phyloP scores from a whole-genome alignment of 2,113 vertebrate species.

The Andinoacara biseriatus region DNA sequence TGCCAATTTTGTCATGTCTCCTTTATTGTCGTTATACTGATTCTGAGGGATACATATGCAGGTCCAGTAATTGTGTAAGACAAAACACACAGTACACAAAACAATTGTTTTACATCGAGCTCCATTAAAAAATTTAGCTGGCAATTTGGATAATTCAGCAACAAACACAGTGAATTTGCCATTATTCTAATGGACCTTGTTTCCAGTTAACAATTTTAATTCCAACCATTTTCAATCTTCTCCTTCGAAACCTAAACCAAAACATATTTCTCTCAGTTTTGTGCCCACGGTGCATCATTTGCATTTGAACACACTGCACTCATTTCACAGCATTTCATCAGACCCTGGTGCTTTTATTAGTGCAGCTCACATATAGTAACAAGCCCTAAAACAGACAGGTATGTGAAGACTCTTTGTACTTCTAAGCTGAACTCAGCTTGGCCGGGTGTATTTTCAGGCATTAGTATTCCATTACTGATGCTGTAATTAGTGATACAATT shows the following conservation, averaged over 20 bases:
- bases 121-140: not conserved
- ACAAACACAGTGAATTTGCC: not conserved
- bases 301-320: slow-evolving; percentile 19
- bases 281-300: slow-evolving; percentile 6
- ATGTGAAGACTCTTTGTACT: not conserved
- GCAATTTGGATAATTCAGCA: not conserved
- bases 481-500: slow-evolving; percentile 13
- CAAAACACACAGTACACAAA: not conserved
- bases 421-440: not conserved
- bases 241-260: not conserved
- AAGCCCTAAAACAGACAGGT: not conserved
- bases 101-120: not conserved
- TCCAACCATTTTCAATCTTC: not conserved
- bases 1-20: not conserved
- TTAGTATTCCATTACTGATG: slow-evolving; percentile 20
- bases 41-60: not conserved
- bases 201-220: not conserved
- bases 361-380: slow-evolving; percentile 1
- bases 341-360: slow-evolving; percentile 8
- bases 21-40: not conserved
- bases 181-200: not conserved
- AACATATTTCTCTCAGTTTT: not conserved
- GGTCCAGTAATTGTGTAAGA: not conserved
- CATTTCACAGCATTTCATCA: slow-evolving; percentile 55
- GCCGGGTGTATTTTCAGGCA: slow-evolving; percentile 18